These are phyloP conservation scores for Synanthedon tipuliformis DNA, from an alignment of 2,888 invertebrate species.

Conservation along the genomic window DNA sequence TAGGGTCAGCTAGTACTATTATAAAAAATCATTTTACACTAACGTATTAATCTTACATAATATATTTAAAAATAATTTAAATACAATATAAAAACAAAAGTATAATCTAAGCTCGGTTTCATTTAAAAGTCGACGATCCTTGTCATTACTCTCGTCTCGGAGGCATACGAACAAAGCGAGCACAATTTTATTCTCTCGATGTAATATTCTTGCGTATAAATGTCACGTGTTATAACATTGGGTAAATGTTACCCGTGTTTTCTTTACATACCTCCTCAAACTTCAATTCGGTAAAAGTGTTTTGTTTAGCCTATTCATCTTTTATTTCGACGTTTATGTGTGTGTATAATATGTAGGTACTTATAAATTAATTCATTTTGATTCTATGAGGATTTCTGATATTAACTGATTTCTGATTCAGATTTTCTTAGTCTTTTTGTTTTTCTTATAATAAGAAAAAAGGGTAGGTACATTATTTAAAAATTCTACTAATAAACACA, in stretches of 20 bases:
- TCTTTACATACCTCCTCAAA: background rate
- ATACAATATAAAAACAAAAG: background rate
- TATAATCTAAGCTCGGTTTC: background rate
- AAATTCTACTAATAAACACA: no score
- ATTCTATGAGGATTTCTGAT: no score
- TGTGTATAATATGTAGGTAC: no score
- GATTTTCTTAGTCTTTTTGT: no score
- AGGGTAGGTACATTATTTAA: no score
- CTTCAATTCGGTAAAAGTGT: background rate
- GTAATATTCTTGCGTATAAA: background rate
- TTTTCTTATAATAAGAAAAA: no score
- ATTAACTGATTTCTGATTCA: no score
- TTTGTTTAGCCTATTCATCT: background rate
- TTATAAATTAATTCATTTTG: no score
- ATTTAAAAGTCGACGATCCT: background rate
- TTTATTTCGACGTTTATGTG: background rate
- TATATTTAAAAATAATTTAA: no score
- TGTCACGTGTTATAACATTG: background rate
- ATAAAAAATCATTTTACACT: background rate
- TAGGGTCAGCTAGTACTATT: no score
- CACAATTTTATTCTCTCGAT: background rate
- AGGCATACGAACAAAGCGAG: background rate
- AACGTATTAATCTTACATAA: no score
- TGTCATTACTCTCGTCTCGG: background rate
- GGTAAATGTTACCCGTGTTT: background rate